Evolutionary conservation across 2,888 invertebrate genomes (phyloP).

Genomic region (Caenorhabditis virilis): DNA sequence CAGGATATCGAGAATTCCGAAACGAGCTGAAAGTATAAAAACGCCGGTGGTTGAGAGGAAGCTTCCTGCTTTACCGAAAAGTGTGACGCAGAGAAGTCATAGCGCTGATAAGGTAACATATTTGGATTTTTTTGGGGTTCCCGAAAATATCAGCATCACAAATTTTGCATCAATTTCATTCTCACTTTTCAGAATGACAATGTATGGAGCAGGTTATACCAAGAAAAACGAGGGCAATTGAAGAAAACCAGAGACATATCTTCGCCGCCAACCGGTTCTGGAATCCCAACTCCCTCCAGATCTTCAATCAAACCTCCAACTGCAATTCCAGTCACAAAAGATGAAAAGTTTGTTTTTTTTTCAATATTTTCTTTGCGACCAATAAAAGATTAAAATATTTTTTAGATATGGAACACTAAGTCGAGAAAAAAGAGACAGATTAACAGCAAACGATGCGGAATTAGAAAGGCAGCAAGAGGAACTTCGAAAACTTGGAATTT

Average conservation of each 20-base stretch:
- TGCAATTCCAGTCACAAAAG: slow-evolving; percentile 3
- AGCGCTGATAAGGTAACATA: slow-evolving; percentile 46
- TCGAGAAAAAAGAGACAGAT: slow-evolving; percentile 49
- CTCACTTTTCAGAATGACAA: slow-evolving; percentile 38
- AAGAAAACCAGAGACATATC: slow-evolving; percentile 47
- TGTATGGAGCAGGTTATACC: slow-evolving; percentile 55
- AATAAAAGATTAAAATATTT: slow-evolving; percentile 5
- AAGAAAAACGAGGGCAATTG: slow-evolving; percentile 52
- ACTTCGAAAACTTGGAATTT: slow-evolving; percentile 47
- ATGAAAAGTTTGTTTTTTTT: no score
- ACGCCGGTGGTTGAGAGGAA: slow-evolving; percentile 53
- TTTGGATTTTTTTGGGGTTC: no score
- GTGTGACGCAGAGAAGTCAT: slow-evolving; percentile 37
- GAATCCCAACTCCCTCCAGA: slow-evolving; percentile 25
- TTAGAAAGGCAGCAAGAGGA: slow-evolving; percentile 53
- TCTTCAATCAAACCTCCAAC: slow-evolving; percentile 3
- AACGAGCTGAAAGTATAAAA: slow-evolving; percentile 49
- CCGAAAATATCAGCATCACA: no score
- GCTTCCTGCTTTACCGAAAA: slow-evolving; percentile 43
- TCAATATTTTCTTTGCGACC: no score
- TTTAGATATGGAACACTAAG: slow-evolving; percentile 51
- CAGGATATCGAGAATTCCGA: slow-evolving; percentile 51
- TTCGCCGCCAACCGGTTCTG: slow-evolving; percentile 33
- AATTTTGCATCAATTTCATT: no score
- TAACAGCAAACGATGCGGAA: slow-evolving; percentile 52